phyloP scores from a whole-genome alignment of 2,113 vertebrate genomes.

The Callipepla squamata region DNA sequence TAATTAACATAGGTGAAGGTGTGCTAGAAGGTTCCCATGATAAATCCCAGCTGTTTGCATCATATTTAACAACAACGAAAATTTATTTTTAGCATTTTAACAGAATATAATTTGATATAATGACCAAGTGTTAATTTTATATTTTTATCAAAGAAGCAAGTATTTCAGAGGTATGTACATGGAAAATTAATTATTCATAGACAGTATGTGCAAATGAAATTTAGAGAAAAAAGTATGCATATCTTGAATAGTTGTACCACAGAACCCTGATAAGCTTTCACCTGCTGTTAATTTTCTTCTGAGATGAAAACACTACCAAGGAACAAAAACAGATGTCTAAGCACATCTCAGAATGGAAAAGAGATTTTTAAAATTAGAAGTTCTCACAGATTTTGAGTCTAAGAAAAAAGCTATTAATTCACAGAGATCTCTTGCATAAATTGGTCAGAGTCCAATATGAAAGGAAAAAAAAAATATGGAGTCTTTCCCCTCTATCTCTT shows the following conservation, averaged over 20 bases:
- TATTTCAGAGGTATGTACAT: not conserved
- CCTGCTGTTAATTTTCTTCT: constrained; percentile 27
- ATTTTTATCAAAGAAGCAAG: not conserved
- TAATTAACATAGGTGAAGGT: not conserved
- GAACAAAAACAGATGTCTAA: not conserved
- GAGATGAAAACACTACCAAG: not conserved
- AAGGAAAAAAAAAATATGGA: not conserved
- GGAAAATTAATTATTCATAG: constrained; percentile 46
- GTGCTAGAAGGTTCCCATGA: not conserved
- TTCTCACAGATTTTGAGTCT: not conserved
- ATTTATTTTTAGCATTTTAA: constrained; percentile 12
- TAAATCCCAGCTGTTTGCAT: constrained; percentile 7
- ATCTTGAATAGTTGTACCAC: constrained; percentile 7
- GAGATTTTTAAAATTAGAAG: not conserved
- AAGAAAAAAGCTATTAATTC: not conserved
- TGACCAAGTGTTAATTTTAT: not conserved
- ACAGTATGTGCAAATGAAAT: constrained; percentile 17
- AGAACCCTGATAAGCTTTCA: constrained; percentile 34
- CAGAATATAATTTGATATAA: not conserved
- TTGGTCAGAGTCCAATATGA: not conserved
- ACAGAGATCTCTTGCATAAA: not conserved
- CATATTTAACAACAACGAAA: not conserved
- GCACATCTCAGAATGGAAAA: not conserved
- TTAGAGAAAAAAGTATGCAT: not conserved
- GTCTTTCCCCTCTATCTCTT: not conserved